phyloP scores from a whole-genome alignment of 2,888 invertebrate species.

The Mythimna pallens region DNA sequence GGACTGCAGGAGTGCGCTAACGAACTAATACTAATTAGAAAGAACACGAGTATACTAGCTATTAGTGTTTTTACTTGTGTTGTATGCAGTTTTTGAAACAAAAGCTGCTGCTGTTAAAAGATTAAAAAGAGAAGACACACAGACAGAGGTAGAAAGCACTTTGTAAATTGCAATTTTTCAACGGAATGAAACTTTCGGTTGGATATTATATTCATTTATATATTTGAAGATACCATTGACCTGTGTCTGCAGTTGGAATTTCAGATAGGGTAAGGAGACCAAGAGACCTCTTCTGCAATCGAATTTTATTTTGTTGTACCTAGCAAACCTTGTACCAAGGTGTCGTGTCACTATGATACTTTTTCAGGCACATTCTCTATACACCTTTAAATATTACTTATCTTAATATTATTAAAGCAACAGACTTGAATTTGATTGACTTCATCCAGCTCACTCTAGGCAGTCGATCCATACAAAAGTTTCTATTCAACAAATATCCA shows the following conservation, averaged over 20 bases:
- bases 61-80: neutral
- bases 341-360: no score
- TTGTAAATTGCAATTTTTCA: conserved; percentile 26
- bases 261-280: neutral
- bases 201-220: no score
- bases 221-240: neutral
- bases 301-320: no score
- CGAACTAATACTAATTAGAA: conserved; percentile 28
- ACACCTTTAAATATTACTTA: no score
- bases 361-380: no score
- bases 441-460: neutral
- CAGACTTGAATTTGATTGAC: no score
- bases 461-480: neutral
- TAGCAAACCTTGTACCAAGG: no score
- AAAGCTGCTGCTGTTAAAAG: neutral
- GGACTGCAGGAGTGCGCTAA: neutral
- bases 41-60: neutral
- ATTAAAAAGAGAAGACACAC: neutral
- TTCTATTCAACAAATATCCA: no score
- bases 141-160: neutral
- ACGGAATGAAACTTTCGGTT: neutral
- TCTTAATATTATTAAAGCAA: no score
- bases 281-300: no score
- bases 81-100: conserved; percentile 1
- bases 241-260: neutral